Evolutionary conservation across 1,140 invertebrate species (phyloP), one percentile per base, ranked within the genome.

Genomic region (Alviniconcha marisindica): DNA sequence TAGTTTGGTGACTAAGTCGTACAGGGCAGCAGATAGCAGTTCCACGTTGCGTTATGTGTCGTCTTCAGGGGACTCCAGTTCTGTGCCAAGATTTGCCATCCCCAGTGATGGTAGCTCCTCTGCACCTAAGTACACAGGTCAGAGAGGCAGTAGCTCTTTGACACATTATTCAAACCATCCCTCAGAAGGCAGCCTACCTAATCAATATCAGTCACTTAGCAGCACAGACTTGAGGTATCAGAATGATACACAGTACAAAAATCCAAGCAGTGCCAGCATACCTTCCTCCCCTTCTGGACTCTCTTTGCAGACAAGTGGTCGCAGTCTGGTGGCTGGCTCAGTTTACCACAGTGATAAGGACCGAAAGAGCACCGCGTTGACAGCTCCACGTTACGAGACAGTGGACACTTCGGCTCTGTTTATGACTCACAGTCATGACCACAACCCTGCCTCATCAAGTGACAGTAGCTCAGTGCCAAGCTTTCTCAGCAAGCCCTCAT

Each of bases 181-280:
- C 24, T 38, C 33, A 15, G 78, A 66, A 40, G 56, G 78, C 78
- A 80, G 60, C 60, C 42, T 66, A 44, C 18, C 78, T 60, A 51
- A 40, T 12, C 78, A 80, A 36, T 80, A 80, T 42, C 36, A 33
- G n/a, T 60, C 78, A 42, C 60, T 66, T 44, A 60, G 78, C 56
- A 66, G 56, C 78, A 60, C 78, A 66, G 78, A 66, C 33, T 2
- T 38, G 4, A 66, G 78, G n/a, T 66, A 40, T 10, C 78, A 63
- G 56, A 44, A 12, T 31, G 78, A 80, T 10, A n/a, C 33, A 66
- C 33, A n/a, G 14, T 80, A 40, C 78, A 63, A 80, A 31, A 14
- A n/a, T 66, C 60, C 33, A 10, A 44, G 24, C 18, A 31, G 21
- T 28, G 40, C 40, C 66, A 31, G 31, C 24, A n/a, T 60, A 44